phyloP scores from a whole-genome alignment of 2,797 vertebrate species.

The Holocentrus rufus region DNA sequence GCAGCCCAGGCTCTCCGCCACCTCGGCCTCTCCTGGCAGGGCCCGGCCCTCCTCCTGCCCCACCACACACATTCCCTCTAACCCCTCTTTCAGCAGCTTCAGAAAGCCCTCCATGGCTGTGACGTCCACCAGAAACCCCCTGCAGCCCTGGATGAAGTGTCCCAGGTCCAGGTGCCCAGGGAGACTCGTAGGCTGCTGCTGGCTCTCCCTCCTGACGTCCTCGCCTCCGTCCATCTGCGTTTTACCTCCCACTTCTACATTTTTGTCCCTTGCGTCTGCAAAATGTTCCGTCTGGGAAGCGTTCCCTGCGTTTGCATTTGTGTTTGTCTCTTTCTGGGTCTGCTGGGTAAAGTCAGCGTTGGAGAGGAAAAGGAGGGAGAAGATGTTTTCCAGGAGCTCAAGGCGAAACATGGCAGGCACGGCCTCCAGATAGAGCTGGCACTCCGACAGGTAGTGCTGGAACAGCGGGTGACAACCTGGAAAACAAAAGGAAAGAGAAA shows the following conservation, averaged over 20 bases:
- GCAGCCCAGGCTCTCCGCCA: constrained; percentile 83
- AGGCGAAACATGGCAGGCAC: constrained; percentile 88
- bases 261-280: constrained; percentile 46
- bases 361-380: constrained; percentile 94
- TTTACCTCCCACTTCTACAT: constrained; percentile 63
- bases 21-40: constrained; percentile 74
- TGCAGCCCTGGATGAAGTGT: constrained; percentile 82
- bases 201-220: constrained; percentile 41
- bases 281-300: constrained; percentile 33
- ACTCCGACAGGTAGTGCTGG: constrained; percentile 87
- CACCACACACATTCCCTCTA: constrained; percentile 87
- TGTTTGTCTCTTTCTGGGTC: constrained; percentile 49
- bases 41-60: constrained; percentile 75
- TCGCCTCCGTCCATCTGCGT: constrained; percentile 55
- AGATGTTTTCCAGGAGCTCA: constrained; percentile 97
- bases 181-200: constrained; percentile 36
- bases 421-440: constrained; percentile 88
- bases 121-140: constrained; percentile 89
- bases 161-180: constrained; percentile 81
- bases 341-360: constrained; percentile 84
- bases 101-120: constrained; percentile 88
- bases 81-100: constrained; percentile 86
- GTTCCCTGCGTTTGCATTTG: background rate
- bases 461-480: constrained; percentile 85
- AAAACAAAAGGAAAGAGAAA: constrained; percentile 33